Percentiles rank a stretch among this genome's conserved stretches.
phyloP scores from a whole-genome alignment of 2,797 vertebrate species.

The Smutsia gigantea region DNA sequence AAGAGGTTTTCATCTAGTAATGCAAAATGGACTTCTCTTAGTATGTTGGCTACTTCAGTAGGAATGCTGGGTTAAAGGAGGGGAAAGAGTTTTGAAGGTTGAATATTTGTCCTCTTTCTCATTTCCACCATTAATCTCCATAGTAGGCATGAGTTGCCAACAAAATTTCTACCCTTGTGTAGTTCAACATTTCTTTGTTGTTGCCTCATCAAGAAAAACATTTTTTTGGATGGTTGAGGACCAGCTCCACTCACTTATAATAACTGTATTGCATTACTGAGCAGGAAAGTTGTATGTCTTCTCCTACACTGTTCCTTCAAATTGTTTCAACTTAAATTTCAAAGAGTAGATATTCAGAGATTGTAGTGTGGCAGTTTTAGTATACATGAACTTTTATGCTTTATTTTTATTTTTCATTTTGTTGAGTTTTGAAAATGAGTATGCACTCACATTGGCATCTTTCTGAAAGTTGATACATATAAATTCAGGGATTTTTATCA shows the following conservation, averaged over 20 bases:
- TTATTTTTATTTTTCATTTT: not conserved
- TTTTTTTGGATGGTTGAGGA: not conserved
- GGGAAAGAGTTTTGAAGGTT: not conserved
- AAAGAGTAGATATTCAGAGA: not conserved
- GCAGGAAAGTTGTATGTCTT: not conserved
- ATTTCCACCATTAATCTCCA: not conserved
- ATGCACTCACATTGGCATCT: not conserved
- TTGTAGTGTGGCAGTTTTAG: not conserved
- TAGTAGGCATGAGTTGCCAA: not conserved
- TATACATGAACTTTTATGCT: not conserved
- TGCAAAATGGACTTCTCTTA: not conserved
- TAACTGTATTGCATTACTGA: not conserved
- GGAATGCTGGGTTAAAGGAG: not conserved
- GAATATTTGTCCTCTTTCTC: not conserved
- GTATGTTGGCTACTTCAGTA: not conserved
- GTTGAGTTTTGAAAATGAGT: not conserved
- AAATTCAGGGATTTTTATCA: not conserved
- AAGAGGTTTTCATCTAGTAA: not conserved
- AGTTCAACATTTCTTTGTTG: not conserved
- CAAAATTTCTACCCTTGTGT: not conserved
- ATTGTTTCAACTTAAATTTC: not conserved
- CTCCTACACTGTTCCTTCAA: not conserved
- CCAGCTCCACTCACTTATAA: not conserved
- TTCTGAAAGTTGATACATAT: not conserved
- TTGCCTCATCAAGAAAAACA: not conserved